A percentile compares a stretch with the other conserved stretches of the same genome.
These are phyloP conservation scores for Mormyrops boulengeri DNA, from an alignment of 2,797 vertebrate genomes.

Conservation along the genomic window DNA sequence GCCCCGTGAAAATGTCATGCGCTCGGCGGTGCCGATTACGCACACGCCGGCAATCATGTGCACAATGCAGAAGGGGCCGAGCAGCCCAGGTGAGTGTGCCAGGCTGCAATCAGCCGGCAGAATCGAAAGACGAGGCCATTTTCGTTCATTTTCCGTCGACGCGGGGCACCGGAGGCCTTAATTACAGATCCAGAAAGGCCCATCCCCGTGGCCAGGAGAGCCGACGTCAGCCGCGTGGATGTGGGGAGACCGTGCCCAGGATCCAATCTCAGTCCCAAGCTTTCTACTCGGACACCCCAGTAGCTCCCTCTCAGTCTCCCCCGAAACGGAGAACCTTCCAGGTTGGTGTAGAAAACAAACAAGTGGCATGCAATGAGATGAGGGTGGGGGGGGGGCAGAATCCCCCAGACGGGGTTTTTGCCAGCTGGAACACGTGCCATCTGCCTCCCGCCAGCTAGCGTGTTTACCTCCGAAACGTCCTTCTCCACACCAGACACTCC, in stretches of 20 bases:
- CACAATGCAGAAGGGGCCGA: conserved; percentile 77
- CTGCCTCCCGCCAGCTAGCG: not conserved
- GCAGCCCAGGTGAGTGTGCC: conserved; percentile 85
- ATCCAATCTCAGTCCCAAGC: not conserved
- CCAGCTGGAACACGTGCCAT: not conserved
- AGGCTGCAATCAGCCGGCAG: conserved; percentile 89
- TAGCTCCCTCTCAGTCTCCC: conserved; percentile 40
- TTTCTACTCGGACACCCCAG: not conserved
- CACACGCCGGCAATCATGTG: conserved; percentile 84
- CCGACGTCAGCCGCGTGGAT: not conserved
- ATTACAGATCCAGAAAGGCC: conserved; percentile 81
- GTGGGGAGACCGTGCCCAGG: not conserved
- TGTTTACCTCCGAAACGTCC: conserved; percentile 9
- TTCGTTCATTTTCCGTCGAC: conserved; percentile 85
- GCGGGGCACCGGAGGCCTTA: conserved; percentile 70
- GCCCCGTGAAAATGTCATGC: conserved; percentile 77
- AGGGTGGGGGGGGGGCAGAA: not conserved
- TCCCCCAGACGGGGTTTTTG: not conserved
- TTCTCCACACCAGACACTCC: not conserved
- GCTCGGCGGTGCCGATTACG: conserved; percentile 75
- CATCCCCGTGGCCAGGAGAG: conserved; percentile 60
- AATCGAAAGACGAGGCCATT: conserved; percentile 80
- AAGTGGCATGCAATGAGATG: not conserved
- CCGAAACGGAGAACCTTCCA: conserved; percentile 33
- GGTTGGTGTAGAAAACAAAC: not conserved